Evolutionary conservation across 1,140 invertebrate species (phyloP).

Genomic region (Tetranychus cinnabarinus): DNA sequence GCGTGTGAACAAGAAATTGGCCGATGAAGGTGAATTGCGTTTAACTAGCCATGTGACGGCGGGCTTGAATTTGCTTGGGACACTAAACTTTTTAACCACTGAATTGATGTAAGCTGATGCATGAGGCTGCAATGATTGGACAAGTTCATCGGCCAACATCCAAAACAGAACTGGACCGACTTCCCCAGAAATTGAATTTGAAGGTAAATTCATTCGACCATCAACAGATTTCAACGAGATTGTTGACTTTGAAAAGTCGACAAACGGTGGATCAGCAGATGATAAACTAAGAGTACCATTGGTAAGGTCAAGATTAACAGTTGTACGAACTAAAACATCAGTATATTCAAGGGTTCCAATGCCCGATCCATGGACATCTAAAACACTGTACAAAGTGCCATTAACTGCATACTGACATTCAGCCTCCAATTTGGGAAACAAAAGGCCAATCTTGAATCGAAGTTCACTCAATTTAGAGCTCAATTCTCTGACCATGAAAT

Average conservation of each 20-base stretch:
- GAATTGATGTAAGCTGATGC: constrained; percentile 12
- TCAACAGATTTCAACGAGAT: constrained; percentile 2
- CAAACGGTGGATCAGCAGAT: constrained; percentile 13
- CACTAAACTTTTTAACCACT: constrained; percentile 8
- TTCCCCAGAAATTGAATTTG: constrained; percentile 10
- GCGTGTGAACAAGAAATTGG: neutral
- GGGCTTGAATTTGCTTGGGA: constrained; percentile 6
- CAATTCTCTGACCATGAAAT: constrained; percentile 10
- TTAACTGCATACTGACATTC: constrained; percentile 12
- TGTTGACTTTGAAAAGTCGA: constrained; percentile 11
- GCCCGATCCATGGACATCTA: constrained; percentile 13
- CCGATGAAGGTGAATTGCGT: neutral
- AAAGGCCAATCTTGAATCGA: constrained; percentile 10
- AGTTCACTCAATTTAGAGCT: constrained; percentile 10
- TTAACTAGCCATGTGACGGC: constrained; percentile 8
- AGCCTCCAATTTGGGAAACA: constrained; percentile 11
- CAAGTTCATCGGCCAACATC: constrained; percentile 13
- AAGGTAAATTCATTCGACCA: neutral
- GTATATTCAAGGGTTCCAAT: constrained; percentile 11
- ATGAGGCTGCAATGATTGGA: constrained; percentile 11
- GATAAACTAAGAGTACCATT: constrained; percentile 7
- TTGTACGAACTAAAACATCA: constrained; percentile 13
- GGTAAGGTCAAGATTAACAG: constrained; percentile 11
- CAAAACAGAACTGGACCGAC: constrained; percentile 14
- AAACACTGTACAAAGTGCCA: constrained; percentile 12